phyloP scores from a whole-genome alignment of 2,888 invertebrate genomes.

The Eupithecia centaureata region DNA sequence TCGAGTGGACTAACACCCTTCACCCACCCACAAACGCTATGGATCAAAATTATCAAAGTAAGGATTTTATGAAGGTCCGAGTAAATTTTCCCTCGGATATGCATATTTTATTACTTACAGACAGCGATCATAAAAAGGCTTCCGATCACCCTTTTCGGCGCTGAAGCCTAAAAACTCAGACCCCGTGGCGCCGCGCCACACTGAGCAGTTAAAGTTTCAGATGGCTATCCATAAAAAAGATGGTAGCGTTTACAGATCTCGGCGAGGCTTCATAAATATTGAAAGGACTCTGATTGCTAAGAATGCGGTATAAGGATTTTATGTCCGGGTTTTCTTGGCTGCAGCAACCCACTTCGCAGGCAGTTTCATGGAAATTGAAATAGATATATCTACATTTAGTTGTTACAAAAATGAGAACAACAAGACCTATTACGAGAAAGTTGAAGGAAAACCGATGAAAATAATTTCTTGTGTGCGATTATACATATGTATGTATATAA shows the following conservation, averaged over 20 bases:
- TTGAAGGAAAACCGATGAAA: no score
- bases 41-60: neutral
- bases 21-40: neutral
- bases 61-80: neutral
- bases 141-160: constrained; percentile 14
- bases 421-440: no score
- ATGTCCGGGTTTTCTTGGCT: constrained; percentile 3
- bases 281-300: constrained; percentile 22
- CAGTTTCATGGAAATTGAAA: neutral
- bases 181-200: constrained; percentile 28
- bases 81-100: neutral
- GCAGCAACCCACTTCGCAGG: neutral
- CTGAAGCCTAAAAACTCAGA: constrained; percentile 27
- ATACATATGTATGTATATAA: no score
- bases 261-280: constrained; percentile 32
- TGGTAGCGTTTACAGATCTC: constrained; percentile 33
- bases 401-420: no score
- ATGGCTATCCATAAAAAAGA: constrained; percentile 34
- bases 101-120: constrained; percentile 4
- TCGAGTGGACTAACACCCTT: neutral
- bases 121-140: constrained; percentile 17
- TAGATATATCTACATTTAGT: no score
- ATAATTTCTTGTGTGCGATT: no score
- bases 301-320: constrained; percentile 17
- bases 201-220: constrained; percentile 35